Evolutionary conservation across 2,797 vertebrate genomes (phyloP).

Genomic region (Rhinophrynus dorsalis): DNA sequence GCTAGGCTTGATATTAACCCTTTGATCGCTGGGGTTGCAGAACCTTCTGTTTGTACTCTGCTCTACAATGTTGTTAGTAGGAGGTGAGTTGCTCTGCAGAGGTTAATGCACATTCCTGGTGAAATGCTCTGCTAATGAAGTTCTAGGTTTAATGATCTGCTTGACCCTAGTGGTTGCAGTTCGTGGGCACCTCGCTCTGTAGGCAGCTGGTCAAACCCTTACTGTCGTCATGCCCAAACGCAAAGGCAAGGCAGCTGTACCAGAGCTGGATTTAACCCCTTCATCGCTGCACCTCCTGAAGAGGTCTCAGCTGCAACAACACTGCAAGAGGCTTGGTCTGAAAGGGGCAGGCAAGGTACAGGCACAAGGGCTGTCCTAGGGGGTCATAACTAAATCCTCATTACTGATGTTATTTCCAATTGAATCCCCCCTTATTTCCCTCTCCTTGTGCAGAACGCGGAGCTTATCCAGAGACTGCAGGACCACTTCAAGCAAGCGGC

Average conservation of each 20-base stretch:
- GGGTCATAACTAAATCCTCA: not conserved
- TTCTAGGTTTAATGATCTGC: too few species aligned
- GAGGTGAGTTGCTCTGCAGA: constrained; percentile 5
- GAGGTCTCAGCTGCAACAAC: constrained; percentile 27
- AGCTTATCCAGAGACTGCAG: constrained; percentile 21
- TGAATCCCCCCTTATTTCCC: not conserved
- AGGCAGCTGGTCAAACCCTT: not conserved
- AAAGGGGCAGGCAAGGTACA: constrained; percentile 21
- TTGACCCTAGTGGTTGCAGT: too few species aligned
- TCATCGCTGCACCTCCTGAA: constrained; percentile 27
- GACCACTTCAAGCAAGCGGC: not conserved
- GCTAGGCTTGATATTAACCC: too few species aligned
- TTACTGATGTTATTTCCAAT: not conserved
- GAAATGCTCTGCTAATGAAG: not conserved
- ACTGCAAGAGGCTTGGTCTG: constrained; percentile 28
- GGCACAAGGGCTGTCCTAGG: not conserved
- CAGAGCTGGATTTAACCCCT: not conserved
- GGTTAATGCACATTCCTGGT: not conserved
- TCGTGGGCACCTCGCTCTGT: too few species aligned
- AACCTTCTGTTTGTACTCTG: too few species aligned
- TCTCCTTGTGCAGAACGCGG: constrained; percentile 1
- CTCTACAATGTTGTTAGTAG: too few species aligned
- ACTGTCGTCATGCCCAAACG: not conserved
- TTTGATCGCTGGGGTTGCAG: too few species aligned
- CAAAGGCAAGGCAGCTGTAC: not conserved